A percentile compares a stretch with the other conserved stretches of the same genome.
phyloP scores from a whole-genome alignment of 2,797 vertebrate species.

The Podarcis lilfordi region DNA sequence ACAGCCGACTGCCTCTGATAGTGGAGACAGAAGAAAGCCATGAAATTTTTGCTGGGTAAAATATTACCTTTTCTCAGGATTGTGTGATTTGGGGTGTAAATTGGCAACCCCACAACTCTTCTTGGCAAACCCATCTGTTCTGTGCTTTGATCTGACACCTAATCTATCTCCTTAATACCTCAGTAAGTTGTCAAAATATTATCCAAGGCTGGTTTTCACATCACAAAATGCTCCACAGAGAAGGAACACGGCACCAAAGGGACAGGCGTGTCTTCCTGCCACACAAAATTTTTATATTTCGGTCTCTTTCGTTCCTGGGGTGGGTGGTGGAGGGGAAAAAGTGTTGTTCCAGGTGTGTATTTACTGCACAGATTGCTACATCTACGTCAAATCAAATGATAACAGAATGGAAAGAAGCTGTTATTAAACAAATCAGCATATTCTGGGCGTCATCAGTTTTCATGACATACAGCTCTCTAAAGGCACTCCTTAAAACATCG shows the following conservation, averaged over 20 bases:
- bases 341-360: neutral
- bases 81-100: neutral
- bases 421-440: conserved; percentile 18
- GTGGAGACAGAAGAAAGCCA: too few species aligned
- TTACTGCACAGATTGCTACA: neutral
- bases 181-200: neutral
- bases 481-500: neutral
- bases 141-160: neutral
- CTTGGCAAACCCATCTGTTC: neutral
- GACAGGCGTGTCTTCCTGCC: neutral
- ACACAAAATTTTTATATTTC: neutral
- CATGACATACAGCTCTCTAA: neutral
- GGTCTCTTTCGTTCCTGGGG: neutral
- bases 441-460: neutral
- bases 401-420: neutral
- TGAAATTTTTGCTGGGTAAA: neutral
- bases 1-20: too few species aligned
- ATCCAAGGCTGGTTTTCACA: neutral
- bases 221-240: neutral
- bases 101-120: neutral
- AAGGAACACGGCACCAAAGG: neutral
- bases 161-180: neutral
- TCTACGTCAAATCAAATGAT: conserved; percentile 3
- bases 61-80: neutral
- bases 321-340: neutral